Percentiles rank a stretch among this genome's conserved stretches.
These are phyloP conservation scores for Ochropleura plecta DNA, from an alignment of 2,888 invertebrate genomes.

Conservation along the genomic window DNA sequence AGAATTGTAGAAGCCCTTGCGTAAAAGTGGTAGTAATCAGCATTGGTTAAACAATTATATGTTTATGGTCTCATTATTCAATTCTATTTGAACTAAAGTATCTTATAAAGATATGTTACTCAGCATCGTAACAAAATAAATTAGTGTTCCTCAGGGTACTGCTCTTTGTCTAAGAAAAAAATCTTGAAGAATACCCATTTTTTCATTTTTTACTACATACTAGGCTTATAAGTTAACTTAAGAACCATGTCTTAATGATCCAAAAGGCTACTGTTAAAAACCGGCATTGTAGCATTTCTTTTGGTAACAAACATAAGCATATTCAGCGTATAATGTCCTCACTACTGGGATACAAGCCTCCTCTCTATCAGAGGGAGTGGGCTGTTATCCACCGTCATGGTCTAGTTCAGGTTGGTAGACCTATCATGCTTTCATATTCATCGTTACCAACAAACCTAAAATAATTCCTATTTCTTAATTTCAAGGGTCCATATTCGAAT, in stretches of 20 bases:
- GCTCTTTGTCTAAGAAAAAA: neutral
- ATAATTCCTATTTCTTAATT: slow-evolving; percentile 15
- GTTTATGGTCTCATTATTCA: neutral
- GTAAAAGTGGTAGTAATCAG: neutral
- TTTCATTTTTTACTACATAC: neutral
- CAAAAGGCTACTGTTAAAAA: neutral
- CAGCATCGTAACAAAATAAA: neutral
- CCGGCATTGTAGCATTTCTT: neutral
- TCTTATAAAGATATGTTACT: too few species aligned
- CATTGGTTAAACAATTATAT: neutral
- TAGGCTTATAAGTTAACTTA: neutral
- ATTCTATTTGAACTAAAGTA: neutral
- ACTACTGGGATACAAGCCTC: neutral
- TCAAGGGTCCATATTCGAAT: slow-evolving; percentile 84
- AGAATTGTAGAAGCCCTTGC: neutral
- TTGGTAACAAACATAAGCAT: neutral
- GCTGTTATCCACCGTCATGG: neutral
- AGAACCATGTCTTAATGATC: neutral
- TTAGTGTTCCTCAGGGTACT: neutral
- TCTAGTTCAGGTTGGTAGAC: neutral
- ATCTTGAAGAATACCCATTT: neutral
- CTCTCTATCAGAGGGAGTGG: neutral
- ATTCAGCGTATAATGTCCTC: neutral
- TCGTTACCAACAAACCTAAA: neutral
- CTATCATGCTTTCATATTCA: neutral